Conservation (phyloP, 2,113 vertebrate species). For the human (Homo sapiens) region DNA sequence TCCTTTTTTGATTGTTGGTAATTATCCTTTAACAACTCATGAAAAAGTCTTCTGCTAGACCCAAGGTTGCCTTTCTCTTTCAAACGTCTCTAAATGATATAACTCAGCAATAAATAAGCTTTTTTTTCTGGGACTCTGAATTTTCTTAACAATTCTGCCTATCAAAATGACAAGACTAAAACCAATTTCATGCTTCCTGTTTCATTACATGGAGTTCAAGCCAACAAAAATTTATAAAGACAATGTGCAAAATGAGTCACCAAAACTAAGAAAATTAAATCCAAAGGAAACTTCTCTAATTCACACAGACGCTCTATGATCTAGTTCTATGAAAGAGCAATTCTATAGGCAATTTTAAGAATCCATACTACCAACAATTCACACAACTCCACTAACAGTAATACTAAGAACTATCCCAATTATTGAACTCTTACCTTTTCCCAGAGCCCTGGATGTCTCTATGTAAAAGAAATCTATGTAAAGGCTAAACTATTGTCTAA, state of each 20-base stretch:
- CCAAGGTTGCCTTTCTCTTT: not conserved
- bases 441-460: not conserved
- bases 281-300: not conserved
- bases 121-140: not conserved
- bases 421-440: not conserved
- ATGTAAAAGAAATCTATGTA: not conserved
- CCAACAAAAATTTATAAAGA: not conserved
- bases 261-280: constrained; percentile 29
- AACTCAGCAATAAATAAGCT: not conserved
- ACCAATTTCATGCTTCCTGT: not conserved
- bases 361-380: not conserved
- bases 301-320: not conserved
- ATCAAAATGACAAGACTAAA: not conserved
- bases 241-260: not conserved
- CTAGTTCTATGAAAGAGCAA: not conserved
- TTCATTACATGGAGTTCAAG: not conserved
- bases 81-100: not conserved
- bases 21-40: not conserved
- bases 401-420: not conserved
- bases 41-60: not conserved
- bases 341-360: not conserved
- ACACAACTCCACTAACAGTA: not conserved
- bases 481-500: not conserved
- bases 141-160: not conserved
- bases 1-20: not conserved